phyloP scores from a whole-genome alignment of 1,140 invertebrate genomes.

The Lepidurus packardi region DNA sequence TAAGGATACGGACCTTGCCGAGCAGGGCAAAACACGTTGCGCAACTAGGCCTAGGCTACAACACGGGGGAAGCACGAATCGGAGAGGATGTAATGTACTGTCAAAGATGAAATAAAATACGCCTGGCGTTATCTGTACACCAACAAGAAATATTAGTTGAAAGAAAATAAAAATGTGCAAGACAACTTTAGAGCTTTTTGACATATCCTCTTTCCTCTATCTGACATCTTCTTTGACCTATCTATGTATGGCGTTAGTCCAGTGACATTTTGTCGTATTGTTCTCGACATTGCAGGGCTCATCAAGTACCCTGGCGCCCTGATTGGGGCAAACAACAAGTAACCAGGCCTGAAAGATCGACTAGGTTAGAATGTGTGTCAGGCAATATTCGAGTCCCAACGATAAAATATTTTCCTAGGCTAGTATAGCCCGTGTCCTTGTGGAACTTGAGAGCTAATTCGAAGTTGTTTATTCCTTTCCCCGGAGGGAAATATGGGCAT shows the following conservation, averaged over 20 bases:
- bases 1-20: not conserved
- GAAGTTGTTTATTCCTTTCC: not conserved
- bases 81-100: too few relatives aligned
- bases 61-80: too few relatives aligned
- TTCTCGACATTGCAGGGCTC: too few relatives aligned
- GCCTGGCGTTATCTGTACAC: not conserved
- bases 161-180: too few relatives aligned
- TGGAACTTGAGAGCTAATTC: not conserved
- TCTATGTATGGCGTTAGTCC: not conserved
- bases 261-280: not conserved
- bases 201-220: not conserved
- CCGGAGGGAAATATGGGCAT: not conserved
- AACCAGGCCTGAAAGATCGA: too few relatives aligned
- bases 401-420: not conserved
- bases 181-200: not conserved
- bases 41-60: not conserved
- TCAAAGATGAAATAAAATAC: not conserved
- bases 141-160: not conserved
- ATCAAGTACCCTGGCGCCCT: too few relatives aligned
- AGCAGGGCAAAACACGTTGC: not conserved
- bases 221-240: slow-evolving; percentile 4
- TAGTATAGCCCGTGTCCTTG: not conserved
- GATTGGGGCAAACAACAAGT: too few relatives aligned
- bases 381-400: not conserved
- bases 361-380: not conserved